Conservation (phyloP, 2,888 invertebrate species). For the Harpalus rubripes region DNA sequence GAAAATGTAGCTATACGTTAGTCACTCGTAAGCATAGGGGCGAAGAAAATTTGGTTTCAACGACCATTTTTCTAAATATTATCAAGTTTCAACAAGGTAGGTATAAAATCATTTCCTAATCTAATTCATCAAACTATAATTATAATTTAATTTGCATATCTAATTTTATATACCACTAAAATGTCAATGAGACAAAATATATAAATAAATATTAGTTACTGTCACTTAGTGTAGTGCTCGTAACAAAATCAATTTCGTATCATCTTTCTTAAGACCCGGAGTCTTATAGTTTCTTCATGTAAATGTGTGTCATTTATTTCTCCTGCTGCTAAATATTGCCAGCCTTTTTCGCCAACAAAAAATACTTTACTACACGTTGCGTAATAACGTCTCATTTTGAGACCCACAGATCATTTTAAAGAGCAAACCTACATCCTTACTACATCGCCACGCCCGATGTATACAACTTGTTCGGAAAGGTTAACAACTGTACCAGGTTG, state of each 20-base stretch:
- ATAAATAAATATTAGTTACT: not conserved
- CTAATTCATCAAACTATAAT: not conserved
- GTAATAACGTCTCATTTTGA: constrained; percentile 33
- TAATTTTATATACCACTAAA: constrained; percentile 14
- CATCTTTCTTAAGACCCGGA: constrained; percentile 3
- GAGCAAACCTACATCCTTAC: constrained; percentile 56
- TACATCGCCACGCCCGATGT: constrained; percentile 43
- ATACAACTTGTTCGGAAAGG: constrained; percentile 53
- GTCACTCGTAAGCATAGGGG: too few relatives aligned
- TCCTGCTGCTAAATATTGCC: constrained; percentile 16
- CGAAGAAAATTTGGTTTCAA: too few relatives aligned
- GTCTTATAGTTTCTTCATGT: constrained; percentile 47
- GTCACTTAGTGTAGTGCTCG: constrained; percentile 16
- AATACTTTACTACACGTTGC: constrained; percentile 42
- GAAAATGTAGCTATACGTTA: too few relatives aligned
- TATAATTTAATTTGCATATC: constrained; percentile 11
- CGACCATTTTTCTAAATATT: constrained; percentile 17
- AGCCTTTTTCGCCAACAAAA: constrained; percentile 39
- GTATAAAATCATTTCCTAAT: not conserved
- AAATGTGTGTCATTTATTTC: constrained; percentile 50
- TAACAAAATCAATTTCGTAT: constrained; percentile 27
- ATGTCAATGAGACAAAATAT: not conserved
- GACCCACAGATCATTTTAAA: constrained; percentile 57
- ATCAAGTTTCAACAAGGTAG: constrained; percentile 1
- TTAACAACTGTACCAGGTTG: constrained; percentile 40